Base-by-base conservation (phyloP, 2,888 invertebrate species). In the Crepidodera aurea region DNA sequence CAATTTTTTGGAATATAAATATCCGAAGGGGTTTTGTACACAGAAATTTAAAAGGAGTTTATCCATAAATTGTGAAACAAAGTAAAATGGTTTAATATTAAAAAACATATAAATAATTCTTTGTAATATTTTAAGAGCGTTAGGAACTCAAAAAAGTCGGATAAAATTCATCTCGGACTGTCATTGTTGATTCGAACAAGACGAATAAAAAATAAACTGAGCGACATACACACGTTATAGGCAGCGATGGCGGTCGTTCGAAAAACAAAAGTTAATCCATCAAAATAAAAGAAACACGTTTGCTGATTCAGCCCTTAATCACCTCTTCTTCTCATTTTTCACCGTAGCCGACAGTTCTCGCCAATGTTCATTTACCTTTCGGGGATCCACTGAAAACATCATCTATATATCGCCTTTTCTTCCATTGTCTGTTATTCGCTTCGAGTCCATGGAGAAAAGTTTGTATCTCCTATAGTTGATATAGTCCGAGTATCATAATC, bases 301-400 rank as follows among this genome's bases (percentile, higher is more conserved):
- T 54, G 57, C 57, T 57, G 61, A 61, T 64, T 61, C 51, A 32
- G 51, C 42, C 48, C 54, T 60, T 64, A 58, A 64, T 64, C 64
- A 64, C 60, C 54, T 50, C 27, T 58, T 44, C 44, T 58, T 44
- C 64, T 54, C 59, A 59, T 63, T 65, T 65, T 61, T 59, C 61
- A 65, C 58, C 32, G 10, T n/a, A 29, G 10, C 55, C 51, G 65
- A 62, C 61, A 65, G 61, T 59, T 59, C 48, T 48, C 60, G 60
- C 50, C 60, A 37, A 27, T 50, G 60, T 60, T 60, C 54, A 60
- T 60, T 60, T 50, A 50, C 60, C 50, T 27, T 50, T 50, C 55
- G 32, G 50, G 60, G 25, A 55, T 60, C 55, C 48, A 39, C 40
- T 48, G 60, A 40, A 60, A 40, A 50, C 60, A 60, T 50, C 54